Conservation (phyloP, 1,140 invertebrate genomes). For the Euschistus heros region DNA sequence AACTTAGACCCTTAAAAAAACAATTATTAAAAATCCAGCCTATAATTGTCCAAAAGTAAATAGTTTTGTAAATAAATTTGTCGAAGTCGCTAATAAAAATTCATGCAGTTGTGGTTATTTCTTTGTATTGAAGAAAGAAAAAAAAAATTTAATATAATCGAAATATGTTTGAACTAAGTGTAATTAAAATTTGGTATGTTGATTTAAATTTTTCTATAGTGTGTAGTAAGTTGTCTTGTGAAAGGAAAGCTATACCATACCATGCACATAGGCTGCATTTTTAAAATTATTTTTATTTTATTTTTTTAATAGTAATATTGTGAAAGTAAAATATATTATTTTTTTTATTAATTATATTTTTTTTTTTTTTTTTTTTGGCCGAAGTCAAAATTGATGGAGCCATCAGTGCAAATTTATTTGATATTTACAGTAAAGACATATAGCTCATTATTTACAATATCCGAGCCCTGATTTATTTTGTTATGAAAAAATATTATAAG, state of each 20-base stretch:
- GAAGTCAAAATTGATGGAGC: constrained; percentile 7
- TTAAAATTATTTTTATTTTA: background rate
- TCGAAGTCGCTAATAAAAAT: background rate
- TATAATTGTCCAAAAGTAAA: no score
- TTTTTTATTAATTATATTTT: no score
- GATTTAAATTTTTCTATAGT: no score
- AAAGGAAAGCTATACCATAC: background rate
- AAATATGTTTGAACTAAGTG: background rate
- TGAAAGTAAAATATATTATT: no score
- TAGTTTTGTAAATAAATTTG: no score
- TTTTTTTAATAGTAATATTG: no score
- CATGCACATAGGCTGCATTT: background rate
- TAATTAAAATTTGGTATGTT: no score
- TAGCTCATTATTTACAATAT: constrained; percentile 16
- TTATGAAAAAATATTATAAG: background rate
- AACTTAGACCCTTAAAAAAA: constrained; percentile 5
- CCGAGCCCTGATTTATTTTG: background rate
- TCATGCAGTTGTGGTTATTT: background rate
- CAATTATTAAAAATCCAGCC: no score
- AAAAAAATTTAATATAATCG: no score
- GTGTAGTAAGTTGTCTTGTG: no score
- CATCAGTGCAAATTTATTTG: constrained; percentile 13
- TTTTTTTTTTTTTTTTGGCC: background rate
- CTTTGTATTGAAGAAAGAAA: background rate
- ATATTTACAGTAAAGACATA: constrained; percentile 19